Conservation (phyloP, 1,140 invertebrate genomes). For the Heterodera schachtii region DNA sequence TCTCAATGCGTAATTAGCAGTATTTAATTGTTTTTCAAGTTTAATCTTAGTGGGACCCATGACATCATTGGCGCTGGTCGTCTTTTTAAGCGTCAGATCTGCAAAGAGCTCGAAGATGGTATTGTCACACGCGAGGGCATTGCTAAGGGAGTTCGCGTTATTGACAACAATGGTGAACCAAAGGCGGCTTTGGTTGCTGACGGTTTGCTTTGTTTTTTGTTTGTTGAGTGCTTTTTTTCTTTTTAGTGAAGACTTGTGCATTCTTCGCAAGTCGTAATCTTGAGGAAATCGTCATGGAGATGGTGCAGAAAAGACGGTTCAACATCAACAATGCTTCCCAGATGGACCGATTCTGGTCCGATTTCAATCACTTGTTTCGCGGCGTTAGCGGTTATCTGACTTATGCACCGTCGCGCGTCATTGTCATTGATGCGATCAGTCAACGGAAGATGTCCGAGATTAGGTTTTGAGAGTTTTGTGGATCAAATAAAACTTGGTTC, state of each 20-base stretch:
- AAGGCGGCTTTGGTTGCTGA: slow-evolving; percentile 32
- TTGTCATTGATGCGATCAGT: slow-evolving; percentile 33
- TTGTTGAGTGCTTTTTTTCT: background rate
- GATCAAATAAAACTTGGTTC: background rate
- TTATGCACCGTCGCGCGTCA: slow-evolving; percentile 34
- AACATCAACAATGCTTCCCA: background rate
- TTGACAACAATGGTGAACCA: slow-evolving; percentile 32
- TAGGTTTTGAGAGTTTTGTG: background rate
- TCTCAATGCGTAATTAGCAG: slow-evolving; percentile 28
- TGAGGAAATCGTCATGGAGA: slow-evolving; percentile 20
- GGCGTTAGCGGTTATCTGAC: slow-evolving; percentile 32
- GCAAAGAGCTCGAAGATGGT: slow-evolving; percentile 29
- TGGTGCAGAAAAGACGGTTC: slow-evolving; percentile 20
- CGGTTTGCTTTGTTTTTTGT: slow-evolving; percentile 15
- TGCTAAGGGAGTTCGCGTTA: slow-evolving; percentile 38
- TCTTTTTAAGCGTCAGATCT: slow-evolving; percentile 16
- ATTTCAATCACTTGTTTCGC: slow-evolving; percentile 28
- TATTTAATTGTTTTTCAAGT: background rate
- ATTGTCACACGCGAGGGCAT: slow-evolving; percentile 26
- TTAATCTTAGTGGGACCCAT: slow-evolving; percentile 32
- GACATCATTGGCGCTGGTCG: slow-evolving; percentile 28
- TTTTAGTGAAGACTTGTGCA: slow-evolving; percentile 39
- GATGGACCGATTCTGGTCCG: slow-evolving; percentile 21
- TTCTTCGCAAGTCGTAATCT: slow-evolving; percentile 26
- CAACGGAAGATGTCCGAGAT: slow-evolving; percentile 14